A percentile compares a stretch with the other conserved stretches of the same genome.
Conservation (phyloP, 2,797 vertebrate genomes). For the Orientallactaga sibirica region DNA sequence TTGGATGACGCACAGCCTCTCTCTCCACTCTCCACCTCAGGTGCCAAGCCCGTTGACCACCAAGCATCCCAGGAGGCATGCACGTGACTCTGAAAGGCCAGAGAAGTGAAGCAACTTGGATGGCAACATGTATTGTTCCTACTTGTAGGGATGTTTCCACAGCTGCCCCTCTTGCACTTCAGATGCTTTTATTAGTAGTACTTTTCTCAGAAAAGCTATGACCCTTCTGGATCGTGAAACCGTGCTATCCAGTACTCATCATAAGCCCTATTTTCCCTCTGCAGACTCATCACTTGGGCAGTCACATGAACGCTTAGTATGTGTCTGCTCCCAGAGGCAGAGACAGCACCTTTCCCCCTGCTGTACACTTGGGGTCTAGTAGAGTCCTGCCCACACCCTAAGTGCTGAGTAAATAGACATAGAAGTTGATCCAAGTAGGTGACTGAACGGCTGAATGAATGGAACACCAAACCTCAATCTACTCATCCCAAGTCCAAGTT, state of each 20-base stretch:
- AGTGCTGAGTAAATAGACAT: not conserved
- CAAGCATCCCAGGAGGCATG: not conserved
- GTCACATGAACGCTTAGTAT: not conserved
- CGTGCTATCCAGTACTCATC: not conserved
- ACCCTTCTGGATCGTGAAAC: not conserved
- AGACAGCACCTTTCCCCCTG: not conserved
- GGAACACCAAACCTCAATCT: not conserved
- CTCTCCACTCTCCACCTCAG: not conserved
- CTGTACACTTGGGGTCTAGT: not conserved
- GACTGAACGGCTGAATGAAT: not conserved
- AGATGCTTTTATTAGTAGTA: not conserved
- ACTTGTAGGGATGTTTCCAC: not conserved
- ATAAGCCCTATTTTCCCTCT: not conserved
- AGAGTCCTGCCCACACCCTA: not conserved
- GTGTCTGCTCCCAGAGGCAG: not conserved
- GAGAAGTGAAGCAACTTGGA: not conserved
- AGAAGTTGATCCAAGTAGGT: not conserved
- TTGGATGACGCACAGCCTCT: not conserved
- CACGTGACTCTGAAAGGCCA: not conserved
- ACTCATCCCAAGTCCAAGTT: not conserved
- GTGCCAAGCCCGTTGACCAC: not conserved
- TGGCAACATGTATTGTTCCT: not conserved
- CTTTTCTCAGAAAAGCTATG: not conserved
- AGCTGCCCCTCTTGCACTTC: not conserved
- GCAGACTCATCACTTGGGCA: too few species aligned